A percentile compares a stretch with the other conserved stretches of the same genome.
phyloP scores from a whole-genome alignment of 2,888 invertebrate species.

The Eubasilissa splendida region DNA sequence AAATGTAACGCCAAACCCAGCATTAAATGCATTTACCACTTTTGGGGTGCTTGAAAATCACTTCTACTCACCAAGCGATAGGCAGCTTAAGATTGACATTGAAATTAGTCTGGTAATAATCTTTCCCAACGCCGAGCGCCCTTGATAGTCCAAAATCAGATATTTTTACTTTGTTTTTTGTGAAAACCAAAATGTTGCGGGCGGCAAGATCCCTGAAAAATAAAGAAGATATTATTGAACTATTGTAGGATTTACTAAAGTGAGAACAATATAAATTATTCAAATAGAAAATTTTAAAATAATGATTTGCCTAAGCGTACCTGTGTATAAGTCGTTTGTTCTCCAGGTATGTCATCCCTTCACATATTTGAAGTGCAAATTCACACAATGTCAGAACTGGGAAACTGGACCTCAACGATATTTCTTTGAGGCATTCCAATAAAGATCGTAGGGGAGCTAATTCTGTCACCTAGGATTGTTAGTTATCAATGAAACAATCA shows the following conservation, averaged over 20 bases:
- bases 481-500: too few species aligned
- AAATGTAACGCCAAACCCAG: too few species aligned
- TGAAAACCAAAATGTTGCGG: slow-evolving; percentile 97
- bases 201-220: slow-evolving; percentile 91
- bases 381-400: slow-evolving; percentile 93
- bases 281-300: background rate
- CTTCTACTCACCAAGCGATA: slow-evolving; percentile 88
- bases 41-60: too few species aligned
- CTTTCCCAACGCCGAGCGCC: slow-evolving; percentile 96
- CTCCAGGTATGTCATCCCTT: slow-evolving; percentile 98
- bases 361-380: slow-evolving; percentile 96
- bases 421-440: slow-evolving; percentile 95
- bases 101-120: slow-evolving; percentile 99
- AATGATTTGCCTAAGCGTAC: slow-evolving; percentile 63
- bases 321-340: slow-evolving; percentile 96
- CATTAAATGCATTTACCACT: too few species aligned
- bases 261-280: too few species aligned
- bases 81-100: slow-evolving; percentile 97
- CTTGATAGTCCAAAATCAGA: slow-evolving; percentile 98
- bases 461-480: slow-evolving; percentile 85
- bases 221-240: background rate
- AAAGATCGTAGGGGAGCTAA: slow-evolving; percentile 95
- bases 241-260: too few species aligned
- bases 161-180: slow-evolving; percentile 96
- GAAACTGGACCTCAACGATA: slow-evolving; percentile 90